phyloP scores from a whole-genome alignment of 2,888 invertebrate genomes.

The Aporophyla nigra region DNA sequence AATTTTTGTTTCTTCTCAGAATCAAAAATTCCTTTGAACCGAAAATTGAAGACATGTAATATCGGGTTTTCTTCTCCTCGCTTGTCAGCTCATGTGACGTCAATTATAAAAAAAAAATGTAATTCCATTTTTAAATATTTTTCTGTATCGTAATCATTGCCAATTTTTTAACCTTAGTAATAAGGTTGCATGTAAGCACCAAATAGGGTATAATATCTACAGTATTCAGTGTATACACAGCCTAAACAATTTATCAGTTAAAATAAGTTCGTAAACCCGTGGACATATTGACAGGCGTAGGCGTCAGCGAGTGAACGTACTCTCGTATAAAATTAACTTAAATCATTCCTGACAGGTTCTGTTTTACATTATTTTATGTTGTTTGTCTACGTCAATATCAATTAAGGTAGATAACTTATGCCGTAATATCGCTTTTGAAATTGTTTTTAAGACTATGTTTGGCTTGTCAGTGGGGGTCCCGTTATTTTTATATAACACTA shows the following conservation, averaged over 20 bases:
- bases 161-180: too few species aligned
- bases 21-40: too few species aligned
- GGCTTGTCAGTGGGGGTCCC: neutral
- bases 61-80: too few species aligned
- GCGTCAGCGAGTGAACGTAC: conserved; percentile 19
- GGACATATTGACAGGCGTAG: conserved; percentile 30
- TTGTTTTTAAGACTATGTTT: neutral
- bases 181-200: too few species aligned
- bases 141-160: too few species aligned
- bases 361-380: conserved; percentile 43
- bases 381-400: conserved; percentile 50
- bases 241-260: conserved; percentile 6
- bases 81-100: too few species aligned
- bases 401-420: conserved; percentile 36
- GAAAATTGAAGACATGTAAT: too few species aligned
- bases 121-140: too few species aligned
- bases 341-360: conserved; percentile 44
- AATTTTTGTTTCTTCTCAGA: too few species aligned
- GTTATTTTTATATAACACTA: neutral
- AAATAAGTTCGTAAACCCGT: conserved; percentile 27
- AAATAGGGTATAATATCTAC: too few species aligned
- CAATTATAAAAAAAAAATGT: too few species aligned
- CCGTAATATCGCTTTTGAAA: conserved; percentile 14
- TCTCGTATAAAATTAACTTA: conserved; percentile 30
- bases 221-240: neutral